Conservation (phyloP, 2,888 invertebrate species). For the Dryobotodes eremita region DNA sequence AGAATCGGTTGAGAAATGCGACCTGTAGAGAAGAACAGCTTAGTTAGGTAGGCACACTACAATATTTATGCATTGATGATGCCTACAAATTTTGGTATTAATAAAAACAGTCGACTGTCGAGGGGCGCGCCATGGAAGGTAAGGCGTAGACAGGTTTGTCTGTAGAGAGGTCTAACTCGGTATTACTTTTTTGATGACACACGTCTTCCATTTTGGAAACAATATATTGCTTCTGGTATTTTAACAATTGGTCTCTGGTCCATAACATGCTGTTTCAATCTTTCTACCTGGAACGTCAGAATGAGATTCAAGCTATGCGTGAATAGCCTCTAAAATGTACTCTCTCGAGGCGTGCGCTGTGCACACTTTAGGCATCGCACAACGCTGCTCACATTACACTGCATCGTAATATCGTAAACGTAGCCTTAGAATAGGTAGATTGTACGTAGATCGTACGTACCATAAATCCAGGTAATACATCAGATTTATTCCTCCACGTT, state of each 20-base stretch:
- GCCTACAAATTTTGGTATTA: neutral
- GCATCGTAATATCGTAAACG: neutral
- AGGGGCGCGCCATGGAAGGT: neutral
- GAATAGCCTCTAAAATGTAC: neutral
- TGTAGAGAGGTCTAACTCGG: neutral
- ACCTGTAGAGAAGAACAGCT: no score
- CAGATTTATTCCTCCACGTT: constrained; percentile 80
- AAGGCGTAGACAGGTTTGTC: neutral
- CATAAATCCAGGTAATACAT: constrained; percentile 81
- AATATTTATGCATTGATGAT: constrained; percentile 1
- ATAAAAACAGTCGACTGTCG: neutral
- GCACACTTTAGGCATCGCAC: neutral
- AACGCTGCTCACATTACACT: no score
- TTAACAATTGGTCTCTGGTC: constrained; percentile 79
- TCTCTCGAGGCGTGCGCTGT: neutral
- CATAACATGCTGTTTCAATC: constrained; percentile 79
- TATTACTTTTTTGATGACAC: constrained; percentile 59
- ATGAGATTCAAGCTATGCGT: neutral
- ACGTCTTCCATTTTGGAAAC: constrained; percentile 75
- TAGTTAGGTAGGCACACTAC: neutral
- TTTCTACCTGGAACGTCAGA: constrained; percentile 77
- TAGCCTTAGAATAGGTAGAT: neutral
- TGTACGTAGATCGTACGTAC: constrained; percentile 63
- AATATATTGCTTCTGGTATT: constrained; percentile 81
- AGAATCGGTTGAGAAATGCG: no score